phyloP scores from a whole-genome alignment of 2,888 invertebrate species.

The Ganaspis brasiliensis region DNA sequence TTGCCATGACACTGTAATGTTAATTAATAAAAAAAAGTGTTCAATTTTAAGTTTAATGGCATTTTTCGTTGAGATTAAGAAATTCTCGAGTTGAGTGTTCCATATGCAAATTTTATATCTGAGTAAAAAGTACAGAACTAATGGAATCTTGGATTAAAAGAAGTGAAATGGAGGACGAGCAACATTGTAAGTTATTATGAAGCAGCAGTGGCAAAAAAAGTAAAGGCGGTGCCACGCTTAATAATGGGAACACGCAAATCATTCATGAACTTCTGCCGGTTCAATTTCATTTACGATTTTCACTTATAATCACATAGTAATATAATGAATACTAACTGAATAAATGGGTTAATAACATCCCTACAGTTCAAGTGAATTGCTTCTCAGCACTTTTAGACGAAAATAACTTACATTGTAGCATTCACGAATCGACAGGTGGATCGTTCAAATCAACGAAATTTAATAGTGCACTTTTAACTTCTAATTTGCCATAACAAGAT shows the following conservation, averaged over 20 bases:
- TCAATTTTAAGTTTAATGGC: background rate
- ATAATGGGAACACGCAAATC: slow-evolving; percentile 9
- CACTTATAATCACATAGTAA: background rate
- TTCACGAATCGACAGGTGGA: too few species aligned
- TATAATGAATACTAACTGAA: background rate
- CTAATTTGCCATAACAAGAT: too few species aligned
- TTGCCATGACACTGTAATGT: background rate
- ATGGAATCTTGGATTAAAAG: background rate
- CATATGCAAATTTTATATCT: slow-evolving; percentile 1
- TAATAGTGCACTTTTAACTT: too few species aligned
- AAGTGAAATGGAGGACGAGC: background rate
- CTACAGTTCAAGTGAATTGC: too few species aligned
- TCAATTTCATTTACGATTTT: slow-evolving; percentile 9
- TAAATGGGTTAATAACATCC: too few species aligned
- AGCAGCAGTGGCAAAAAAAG: slow-evolving; percentile 4
- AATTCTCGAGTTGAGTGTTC: background rate
- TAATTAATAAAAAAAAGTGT: background rate
- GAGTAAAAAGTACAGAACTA: slow-evolving; percentile 6
- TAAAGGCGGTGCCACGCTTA: background rate
- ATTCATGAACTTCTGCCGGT: background rate
- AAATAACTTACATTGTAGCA: too few species aligned
- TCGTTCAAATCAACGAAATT: too few species aligned
- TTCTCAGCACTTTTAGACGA: too few species aligned
- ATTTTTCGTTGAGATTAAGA: background rate
- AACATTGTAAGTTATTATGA: slow-evolving; percentile 13